A percentile compares a stretch with the other conserved stretches of the same genome.
These are phyloP conservation scores for Cataglyphis altisquamis DNA, from an alignment of 2,888 invertebrate species.

Conservation along the genomic window DNA sequence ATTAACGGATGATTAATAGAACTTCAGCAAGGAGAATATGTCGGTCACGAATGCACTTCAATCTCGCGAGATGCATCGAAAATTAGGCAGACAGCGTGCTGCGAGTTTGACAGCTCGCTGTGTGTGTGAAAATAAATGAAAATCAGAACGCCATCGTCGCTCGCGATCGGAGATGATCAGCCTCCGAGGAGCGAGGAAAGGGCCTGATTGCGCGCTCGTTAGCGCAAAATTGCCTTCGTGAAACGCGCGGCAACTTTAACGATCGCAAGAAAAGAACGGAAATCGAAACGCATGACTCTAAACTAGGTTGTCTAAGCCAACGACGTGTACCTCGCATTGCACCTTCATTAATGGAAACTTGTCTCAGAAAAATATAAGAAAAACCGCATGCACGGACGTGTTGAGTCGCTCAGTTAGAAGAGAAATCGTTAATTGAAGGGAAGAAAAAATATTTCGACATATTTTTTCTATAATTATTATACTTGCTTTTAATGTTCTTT, in stretches of 20 bases:
- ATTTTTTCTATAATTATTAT: slow-evolving; percentile 22
- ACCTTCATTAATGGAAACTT: slow-evolving; percentile 38
- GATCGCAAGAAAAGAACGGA: slow-evolving; percentile 36
- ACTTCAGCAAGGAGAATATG: slow-evolving; percentile 14
- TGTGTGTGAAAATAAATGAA: slow-evolving; percentile 38
- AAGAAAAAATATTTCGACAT: neutral
- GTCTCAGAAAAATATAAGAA: slow-evolving; percentile 35
- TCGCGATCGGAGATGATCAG: neutral
- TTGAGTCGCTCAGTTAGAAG: slow-evolving; percentile 30
- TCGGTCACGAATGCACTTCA: slow-evolving; percentile 22
- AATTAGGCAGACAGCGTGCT: slow-evolving; percentile 9
- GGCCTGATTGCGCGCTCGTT: slow-evolving; percentile 27
- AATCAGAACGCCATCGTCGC: slow-evolving; percentile 34
- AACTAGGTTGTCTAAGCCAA: slow-evolving; percentile 1
- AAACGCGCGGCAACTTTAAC: slow-evolving; percentile 36
- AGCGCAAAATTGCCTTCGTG: slow-evolving; percentile 31
- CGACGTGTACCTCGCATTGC: slow-evolving; percentile 32
- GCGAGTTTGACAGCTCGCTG: slow-evolving; percentile 37
- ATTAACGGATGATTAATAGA: slow-evolving; percentile 51
- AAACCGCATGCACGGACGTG: slow-evolving; percentile 17
- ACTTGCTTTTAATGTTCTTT: neutral
- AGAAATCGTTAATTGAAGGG: slow-evolving; percentile 26
- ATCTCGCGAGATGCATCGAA: slow-evolving; percentile 18
- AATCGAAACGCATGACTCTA: slow-evolving; percentile 33
- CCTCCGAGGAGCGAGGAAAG: neutral